phyloP scores from a whole-genome alignment of 2,888 invertebrate genomes.

The Zygaena filipendulae region DNA sequence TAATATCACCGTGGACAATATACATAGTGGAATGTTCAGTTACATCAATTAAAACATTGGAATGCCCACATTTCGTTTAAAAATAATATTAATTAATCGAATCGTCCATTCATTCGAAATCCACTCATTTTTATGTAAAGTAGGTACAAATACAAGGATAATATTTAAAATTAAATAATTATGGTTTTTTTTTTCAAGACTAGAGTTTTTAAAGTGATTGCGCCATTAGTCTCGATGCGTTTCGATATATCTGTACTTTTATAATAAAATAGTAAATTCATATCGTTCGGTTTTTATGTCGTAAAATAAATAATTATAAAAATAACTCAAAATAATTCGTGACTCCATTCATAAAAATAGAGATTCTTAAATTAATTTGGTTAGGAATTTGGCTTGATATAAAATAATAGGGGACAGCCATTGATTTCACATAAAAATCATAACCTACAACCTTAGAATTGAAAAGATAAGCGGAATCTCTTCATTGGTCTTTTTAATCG shows the following conservation, averaged over 20 bases:
- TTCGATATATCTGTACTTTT: constrained; percentile 34
- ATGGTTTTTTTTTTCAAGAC: constrained; percentile 51
- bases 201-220: constrained; percentile 57
- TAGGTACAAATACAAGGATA: too few relatives aligned
- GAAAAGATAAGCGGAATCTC: too few relatives aligned
- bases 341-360: constrained; percentile 29
- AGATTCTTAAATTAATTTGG: constrained; percentile 45
- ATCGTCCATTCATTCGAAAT: constrained; percentile 33
- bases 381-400: constrained; percentile 44
- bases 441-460: too few relatives aligned
- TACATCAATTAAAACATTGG: constrained; percentile 35
- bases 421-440: too few relatives aligned
- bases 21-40: constrained; percentile 48
- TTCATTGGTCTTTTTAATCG: too few relatives aligned
- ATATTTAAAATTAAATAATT: constrained; percentile 39
- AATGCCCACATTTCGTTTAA: constrained; percentile 44
- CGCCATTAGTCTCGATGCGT: constrained; percentile 45
- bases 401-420: too few relatives aligned
- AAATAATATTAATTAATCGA: constrained; percentile 25
- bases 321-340: constrained; percentile 41
- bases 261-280: too few relatives aligned
- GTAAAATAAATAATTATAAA: constrained; percentile 22
- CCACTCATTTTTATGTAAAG: too few relatives aligned
- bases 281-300: too few relatives aligned
- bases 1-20: constrained; percentile 41